Conservation (phyloP, 35 echinoderm and acorn worm genomes). For the Patiria miniata region DNA sequence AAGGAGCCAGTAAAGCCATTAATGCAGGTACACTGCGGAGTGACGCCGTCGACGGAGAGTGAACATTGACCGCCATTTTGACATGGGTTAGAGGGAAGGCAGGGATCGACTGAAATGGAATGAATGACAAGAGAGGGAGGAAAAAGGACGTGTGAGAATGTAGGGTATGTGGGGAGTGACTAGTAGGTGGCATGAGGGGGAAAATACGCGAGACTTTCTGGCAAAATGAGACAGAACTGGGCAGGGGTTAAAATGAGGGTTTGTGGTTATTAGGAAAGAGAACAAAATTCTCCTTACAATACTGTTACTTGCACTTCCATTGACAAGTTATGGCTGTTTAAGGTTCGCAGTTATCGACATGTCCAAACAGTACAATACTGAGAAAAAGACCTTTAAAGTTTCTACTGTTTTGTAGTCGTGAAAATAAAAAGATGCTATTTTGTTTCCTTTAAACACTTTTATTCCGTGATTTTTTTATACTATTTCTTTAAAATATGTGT, state of each 20-base stretch:
- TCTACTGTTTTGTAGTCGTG: too few relatives aligned
- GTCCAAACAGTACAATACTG: too few relatives aligned
- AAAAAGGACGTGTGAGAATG: background rate
- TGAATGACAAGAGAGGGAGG: background rate
- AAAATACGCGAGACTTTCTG: background rate
- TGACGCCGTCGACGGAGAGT: background rate
- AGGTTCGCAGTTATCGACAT: too few relatives aligned
- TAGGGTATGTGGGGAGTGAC: background rate
- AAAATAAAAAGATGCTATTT: background rate
- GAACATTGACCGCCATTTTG: background rate
- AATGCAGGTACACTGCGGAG: background rate
- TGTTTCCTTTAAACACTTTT: too few relatives aligned
- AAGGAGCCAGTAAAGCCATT: background rate
- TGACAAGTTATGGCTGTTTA: background rate
- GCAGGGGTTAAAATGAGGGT: too few relatives aligned
- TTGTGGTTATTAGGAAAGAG: too few relatives aligned
- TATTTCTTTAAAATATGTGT: too few relatives aligned
- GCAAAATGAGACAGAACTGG: too few relatives aligned
- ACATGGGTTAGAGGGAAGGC: background rate
- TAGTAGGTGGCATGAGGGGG: background rate
- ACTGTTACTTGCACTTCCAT: background rate
- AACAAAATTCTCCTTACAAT: too few relatives aligned
- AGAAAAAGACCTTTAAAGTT: too few relatives aligned
- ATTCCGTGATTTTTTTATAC: too few relatives aligned
- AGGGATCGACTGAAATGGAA: background rate